Evolutionary conservation across 2,113 vertebrate genomes (phyloP), one percentile per base, ranked within the genome.

Genomic region (Protomyctophum bolini): DNA sequence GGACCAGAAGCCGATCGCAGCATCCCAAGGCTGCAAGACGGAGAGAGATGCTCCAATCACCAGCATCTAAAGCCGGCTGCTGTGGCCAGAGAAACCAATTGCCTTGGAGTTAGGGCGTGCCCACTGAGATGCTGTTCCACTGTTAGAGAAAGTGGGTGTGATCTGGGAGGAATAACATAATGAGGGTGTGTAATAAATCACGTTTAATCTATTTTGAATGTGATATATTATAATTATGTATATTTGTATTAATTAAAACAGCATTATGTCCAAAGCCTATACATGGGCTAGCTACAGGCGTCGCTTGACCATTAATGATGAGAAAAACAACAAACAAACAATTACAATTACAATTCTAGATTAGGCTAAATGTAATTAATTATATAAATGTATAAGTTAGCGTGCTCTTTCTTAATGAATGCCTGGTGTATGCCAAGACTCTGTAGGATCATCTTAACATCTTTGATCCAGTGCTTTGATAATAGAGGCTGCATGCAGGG

Each of bases 71-170:
- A n/a, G 58, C 51, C 70, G 81, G 72, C 79, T 82, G 21, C 21
- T 75, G 81, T 79, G 68, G 58, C 77, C 46, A 14, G 4, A 60
- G n/a, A 68, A 76, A 64, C 92, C 90, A 93, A 92, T 93, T 12
- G 68, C 50, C 47, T 54, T 46, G 41, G 58, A 56, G 21, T 48
- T 56, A 12, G 76, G 91, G 91, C 85, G 91, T 86, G 86, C 72
- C 77, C 77, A 65, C 29, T 48, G 6, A 7, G 80, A 60, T 89
- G 87, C 49, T 15, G 86, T 89, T 89, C 91, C 90, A 91, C 81
- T 73, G 56, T 14, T 7, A 52, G 7, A 55, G 2, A 62, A 45
- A 72, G 41, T 76, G 77, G 84, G 88, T 64, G 73, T 58, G 60
- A 75, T 46, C 52, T 56, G 33, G 68, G 10, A 46, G 29, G 9